phyloP scores from a whole-genome alignment of 2,888 invertebrate genomes.

The Penaeus monodon region DNA sequence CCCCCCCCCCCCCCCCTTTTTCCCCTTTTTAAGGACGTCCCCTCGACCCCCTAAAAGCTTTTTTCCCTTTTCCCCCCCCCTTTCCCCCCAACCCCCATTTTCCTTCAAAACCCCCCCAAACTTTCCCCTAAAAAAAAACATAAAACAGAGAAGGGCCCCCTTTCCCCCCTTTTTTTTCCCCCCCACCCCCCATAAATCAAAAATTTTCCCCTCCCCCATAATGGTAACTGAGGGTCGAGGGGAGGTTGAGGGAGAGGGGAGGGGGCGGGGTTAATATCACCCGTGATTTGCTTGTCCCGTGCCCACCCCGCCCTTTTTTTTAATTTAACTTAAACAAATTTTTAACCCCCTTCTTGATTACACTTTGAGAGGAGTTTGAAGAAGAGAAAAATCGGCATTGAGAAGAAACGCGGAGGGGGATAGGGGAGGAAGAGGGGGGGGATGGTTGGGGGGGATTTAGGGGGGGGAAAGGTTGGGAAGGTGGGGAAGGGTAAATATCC shows the following conservation, averaged over 20 bases:
- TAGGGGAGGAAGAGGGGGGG: neutral
- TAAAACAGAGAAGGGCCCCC: neutral
- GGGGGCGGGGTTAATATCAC: neutral
- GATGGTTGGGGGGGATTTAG: too few relatives aligned
- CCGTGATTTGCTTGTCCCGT: conserved; percentile 19
- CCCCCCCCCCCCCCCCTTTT: neutral
- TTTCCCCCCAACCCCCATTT: neutral
- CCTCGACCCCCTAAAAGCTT: neutral
- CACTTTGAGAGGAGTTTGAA: conserved; percentile 44
- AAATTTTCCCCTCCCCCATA: neutral
- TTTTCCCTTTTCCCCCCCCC: neutral
- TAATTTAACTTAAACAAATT: too few relatives aligned
- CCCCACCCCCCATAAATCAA: neutral
- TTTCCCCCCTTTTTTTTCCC: neutral
- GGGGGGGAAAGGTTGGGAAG: too few relatives aligned
- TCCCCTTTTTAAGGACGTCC: neutral
- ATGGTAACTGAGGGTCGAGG: neutral
- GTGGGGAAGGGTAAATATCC: neutral
- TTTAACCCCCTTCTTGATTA: conserved; percentile 48
- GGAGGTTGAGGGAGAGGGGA: neutral
- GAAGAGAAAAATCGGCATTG: conserved; percentile 11
- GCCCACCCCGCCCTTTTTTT: conserved; percentile 39
- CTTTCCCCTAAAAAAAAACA: too few relatives aligned
- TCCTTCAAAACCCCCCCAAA: neutral
- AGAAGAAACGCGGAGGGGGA: neutral